Conservation (phyloP, 2,113 vertebrate genomes). For the Carassius carassius region DNA sequence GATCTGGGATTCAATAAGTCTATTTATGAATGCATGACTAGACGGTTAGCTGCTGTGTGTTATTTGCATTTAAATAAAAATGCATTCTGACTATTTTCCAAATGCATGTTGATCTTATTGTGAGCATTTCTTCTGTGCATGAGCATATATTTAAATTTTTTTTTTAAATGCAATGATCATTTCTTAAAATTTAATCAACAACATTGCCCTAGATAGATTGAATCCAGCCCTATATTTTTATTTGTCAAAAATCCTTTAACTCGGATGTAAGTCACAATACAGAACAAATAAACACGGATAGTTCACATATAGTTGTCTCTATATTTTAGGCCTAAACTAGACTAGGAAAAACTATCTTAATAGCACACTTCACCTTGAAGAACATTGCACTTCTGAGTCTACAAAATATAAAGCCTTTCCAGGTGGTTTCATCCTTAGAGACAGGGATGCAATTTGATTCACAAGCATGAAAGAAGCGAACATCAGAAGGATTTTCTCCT, state of each 20-base stretch:
- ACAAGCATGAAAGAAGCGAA: neutral
- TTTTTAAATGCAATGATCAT: neutral
- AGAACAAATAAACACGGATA: neutral
- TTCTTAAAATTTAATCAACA: neutral
- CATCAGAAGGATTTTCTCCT: neutral
- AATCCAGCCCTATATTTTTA: neutral
- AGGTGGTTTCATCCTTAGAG: neutral
- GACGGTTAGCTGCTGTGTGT: neutral
- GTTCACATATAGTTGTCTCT: neutral
- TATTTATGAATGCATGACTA: neutral
- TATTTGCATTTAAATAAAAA: neutral
- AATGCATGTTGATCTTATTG: neutral
- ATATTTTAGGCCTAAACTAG: neutral
- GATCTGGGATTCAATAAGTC: neutral
- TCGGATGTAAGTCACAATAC: neutral
- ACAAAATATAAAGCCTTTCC: neutral
- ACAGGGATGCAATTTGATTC: neutral
- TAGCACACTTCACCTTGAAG: neutral
- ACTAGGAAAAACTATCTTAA: neutral
- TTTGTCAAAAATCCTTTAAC: neutral
- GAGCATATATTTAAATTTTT: no score
- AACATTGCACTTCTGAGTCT: neutral
- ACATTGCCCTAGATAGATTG: neutral
- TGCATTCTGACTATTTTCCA: neutral
- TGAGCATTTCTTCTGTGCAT: neutral